Conservation (phyloP, 2,888 invertebrate genomes). For the Falcaria lacertinaria region DNA sequence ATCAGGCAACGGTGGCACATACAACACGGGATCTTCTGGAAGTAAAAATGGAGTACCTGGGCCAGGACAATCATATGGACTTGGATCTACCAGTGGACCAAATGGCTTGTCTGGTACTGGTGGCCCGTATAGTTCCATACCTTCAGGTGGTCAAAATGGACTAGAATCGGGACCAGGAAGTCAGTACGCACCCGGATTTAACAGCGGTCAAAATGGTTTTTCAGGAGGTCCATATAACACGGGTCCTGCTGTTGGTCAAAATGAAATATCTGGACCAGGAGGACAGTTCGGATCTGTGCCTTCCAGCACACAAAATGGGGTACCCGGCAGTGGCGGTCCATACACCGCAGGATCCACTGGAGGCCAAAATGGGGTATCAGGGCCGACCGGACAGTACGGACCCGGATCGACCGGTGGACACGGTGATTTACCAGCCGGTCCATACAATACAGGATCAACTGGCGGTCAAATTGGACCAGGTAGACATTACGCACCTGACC, state of each 20-base stretch:
- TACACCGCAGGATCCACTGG: slow-evolving; percentile 5
- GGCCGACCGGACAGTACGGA: slow-evolving; percentile 9
- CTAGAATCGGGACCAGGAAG: slow-evolving; percentile 1
- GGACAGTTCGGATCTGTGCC: slow-evolving; percentile 8
- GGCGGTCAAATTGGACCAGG: slow-evolving; percentile 8
- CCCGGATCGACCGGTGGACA: slow-evolving; percentile 4
- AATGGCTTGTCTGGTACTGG: slow-evolving; percentile 2
- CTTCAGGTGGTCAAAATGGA: too few species aligned
- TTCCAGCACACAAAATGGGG: slow-evolving; percentile 5
- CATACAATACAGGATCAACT: slow-evolving; percentile 8
- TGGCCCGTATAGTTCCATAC: too few species aligned
- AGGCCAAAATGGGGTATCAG: slow-evolving; percentile 3
- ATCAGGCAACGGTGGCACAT: too few species aligned
- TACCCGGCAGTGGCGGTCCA: slow-evolving; percentile 6
- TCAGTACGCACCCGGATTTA: not conserved
- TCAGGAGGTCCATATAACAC: slow-evolving; percentile 11
- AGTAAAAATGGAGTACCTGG: too few species aligned
- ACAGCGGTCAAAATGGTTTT: slow-evolving; percentile 4
- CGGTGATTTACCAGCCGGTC: slow-evolving; percentile 1
- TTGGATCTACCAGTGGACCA: slow-evolving; percentile 7
- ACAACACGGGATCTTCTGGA: too few species aligned
- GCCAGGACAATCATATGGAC: too few species aligned
- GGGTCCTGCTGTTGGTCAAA: slow-evolving; percentile 4
- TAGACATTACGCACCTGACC: slow-evolving; percentile 10
- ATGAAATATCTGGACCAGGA: slow-evolving; percentile 3